A percentile compares a stretch with the other conserved stretches of the same genome.
Evolutionary conservation across 2,797 vertebrate genomes (phyloP).

Genomic region (Hydrophis major): DNA sequence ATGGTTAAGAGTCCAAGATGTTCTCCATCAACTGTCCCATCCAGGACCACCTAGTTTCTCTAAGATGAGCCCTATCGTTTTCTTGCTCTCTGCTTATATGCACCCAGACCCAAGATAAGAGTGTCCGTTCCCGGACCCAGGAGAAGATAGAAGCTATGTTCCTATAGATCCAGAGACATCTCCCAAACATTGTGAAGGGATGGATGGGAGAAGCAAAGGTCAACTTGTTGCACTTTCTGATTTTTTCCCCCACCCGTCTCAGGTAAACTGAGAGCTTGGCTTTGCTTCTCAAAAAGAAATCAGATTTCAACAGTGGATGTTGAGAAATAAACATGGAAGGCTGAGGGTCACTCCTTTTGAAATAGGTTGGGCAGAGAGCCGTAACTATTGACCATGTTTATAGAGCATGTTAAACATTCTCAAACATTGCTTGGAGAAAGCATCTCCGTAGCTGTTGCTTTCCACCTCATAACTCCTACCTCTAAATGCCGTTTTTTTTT

Average conservation of each 20-base stretch:
- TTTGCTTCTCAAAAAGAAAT: neutral
- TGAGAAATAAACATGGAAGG: neutral
- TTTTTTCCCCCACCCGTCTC: no score
- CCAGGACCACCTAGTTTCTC: neutral
- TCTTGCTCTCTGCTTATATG: neutral
- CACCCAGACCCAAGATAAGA: neutral
- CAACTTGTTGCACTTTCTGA: neutral
- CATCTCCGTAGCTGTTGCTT: neutral
- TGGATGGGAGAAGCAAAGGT: neutral
- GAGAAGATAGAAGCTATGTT: neutral
- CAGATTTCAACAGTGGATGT: neutral
- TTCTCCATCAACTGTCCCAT: neutral
- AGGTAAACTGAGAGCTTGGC: neutral
- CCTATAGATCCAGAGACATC: neutral
- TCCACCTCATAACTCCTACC: no score
- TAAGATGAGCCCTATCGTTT: neutral
- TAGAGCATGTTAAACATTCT: neutral
- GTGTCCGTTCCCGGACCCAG: neutral
- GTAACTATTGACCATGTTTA: accelerated
- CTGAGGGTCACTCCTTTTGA: neutral
- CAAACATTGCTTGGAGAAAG: neutral
- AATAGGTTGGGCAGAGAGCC: neutral
- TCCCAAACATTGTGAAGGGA: neutral
- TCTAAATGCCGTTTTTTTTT: no score
- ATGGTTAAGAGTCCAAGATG: neutral